Conservation (phyloP, 2,888 invertebrate genomes). For the Lepeophtheirus nordmannii region DNA sequence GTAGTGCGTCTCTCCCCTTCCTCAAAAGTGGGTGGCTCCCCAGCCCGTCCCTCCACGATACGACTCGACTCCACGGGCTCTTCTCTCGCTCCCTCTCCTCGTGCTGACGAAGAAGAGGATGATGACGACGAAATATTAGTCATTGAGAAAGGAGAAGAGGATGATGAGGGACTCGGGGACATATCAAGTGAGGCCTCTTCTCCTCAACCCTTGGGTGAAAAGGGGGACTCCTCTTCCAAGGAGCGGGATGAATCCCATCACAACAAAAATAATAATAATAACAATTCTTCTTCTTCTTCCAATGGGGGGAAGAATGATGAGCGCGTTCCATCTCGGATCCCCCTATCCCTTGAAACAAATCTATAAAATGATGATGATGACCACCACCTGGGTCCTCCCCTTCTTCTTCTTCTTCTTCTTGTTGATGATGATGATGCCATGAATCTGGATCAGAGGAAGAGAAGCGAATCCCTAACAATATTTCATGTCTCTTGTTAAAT, state of each 20-base stretch:
- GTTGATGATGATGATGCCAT: no score
- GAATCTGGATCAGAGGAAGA: no score
- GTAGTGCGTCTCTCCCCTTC: not conserved
- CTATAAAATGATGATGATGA: not conserved
- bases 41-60: not conserved
- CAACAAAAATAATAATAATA: not conserved
- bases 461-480: no score
- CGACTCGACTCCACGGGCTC: constrained; percentile 6
- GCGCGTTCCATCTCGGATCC: constrained; percentile 13
- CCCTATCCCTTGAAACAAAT: constrained; percentile 7
- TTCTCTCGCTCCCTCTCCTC: not conserved
- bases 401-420: no score
- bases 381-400: no score
- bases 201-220: constrained; percentile 4
- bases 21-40: not conserved
- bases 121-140: constrained; percentile 1
- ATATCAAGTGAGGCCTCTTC: constrained; percentile 12
- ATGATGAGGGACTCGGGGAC: constrained; percentile 10
- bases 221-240: not conserved
- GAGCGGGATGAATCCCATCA: not conserved
- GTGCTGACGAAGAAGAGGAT: not conserved
- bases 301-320: not conserved
- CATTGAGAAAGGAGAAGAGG: not conserved
- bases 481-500: no score
- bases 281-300: not conserved